A percentile compares a stretch with the other conserved stretches of the same genome.
Evolutionary conservation across 2,888 invertebrate genomes (phyloP).

Genomic region (Pseudococcus viburni): DNA sequence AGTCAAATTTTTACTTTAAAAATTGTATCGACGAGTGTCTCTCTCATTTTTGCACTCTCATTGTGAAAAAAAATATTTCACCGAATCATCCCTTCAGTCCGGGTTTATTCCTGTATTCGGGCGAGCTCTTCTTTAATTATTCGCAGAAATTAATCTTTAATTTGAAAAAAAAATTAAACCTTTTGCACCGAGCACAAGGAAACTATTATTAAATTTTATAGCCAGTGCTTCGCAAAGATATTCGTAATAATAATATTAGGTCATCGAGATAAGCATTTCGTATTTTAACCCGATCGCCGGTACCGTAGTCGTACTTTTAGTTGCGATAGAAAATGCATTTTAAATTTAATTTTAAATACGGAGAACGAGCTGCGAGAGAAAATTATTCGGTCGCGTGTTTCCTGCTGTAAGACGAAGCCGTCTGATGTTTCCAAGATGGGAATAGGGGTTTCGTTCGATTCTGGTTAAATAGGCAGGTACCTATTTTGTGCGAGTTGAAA

Average conservation of each 20-base stretch:
- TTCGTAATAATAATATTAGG: conserved; percentile 37
- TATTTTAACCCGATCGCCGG: conserved; percentile 26
- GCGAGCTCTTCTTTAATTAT: conserved; percentile 1
- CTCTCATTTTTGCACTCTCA: background rate
- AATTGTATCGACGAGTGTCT: conserved; percentile 11
- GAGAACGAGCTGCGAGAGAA: conserved; percentile 11
- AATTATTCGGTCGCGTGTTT: conserved; percentile 43
- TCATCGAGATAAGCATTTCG: conserved; percentile 49
- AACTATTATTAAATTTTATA: conserved; percentile 56
- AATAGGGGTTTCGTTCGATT: background rate
- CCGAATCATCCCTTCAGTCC: background rate
- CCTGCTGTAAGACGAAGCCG: conserved; percentile 9
- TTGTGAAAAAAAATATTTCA: background rate
- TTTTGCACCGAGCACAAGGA: conserved; percentile 53
- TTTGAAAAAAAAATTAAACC: conserved; percentile 52
- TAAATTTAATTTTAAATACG: conserved; percentile 35
- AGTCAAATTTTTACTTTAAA: conserved; percentile 7
- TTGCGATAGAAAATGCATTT: conserved; percentile 26
- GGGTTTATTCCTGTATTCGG: background rate
- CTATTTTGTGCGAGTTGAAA: background rate
- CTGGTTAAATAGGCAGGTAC: background rate
- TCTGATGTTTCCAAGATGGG: background rate
- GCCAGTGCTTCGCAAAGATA: conserved; percentile 47
- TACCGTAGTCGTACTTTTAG: background rate
- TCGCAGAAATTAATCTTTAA: conserved; percentile 46